Evolutionary conservation across 2,113 vertebrate genomes (phyloP).

Genomic region (Chaetura pelagica): DNA sequence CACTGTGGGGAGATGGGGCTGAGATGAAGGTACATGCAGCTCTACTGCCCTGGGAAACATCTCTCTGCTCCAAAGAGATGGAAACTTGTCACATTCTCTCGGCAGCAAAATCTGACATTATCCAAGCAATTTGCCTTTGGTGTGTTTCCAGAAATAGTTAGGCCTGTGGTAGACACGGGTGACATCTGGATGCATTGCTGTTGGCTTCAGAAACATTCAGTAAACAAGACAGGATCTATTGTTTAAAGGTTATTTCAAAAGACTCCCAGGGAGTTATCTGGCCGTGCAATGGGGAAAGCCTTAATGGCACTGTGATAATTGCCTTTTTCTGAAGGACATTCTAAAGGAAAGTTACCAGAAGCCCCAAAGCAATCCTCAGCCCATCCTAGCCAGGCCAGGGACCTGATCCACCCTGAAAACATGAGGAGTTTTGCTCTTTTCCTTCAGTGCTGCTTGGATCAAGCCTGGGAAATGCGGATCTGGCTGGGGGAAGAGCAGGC

Average conservation of each 20-base stretch:
- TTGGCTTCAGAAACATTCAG: constrained; percentile 13
- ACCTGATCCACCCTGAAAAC: background rate
- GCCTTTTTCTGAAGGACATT: background rate
- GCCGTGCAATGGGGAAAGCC: background rate
- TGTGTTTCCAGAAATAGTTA: constrained; percentile 65
- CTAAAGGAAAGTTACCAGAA: background rate
- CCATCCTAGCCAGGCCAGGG: fast-evolving
- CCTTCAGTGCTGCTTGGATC: background rate
- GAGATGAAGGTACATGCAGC: background rate
- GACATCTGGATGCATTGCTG: constrained; percentile 60
- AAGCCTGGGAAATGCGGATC: fast-evolving
- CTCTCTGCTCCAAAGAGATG: background rate
- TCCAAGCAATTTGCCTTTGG: constrained; percentile 48
- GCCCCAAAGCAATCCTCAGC: background rate
- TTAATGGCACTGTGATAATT: constrained; percentile 43
- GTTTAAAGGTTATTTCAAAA: constrained; percentile 60
- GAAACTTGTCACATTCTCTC: constrained; percentile 44
- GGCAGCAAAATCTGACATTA: constrained; percentile 33
- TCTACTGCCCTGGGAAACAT: background rate
- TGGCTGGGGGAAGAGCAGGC: background rate
- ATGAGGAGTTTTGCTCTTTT: background rate
- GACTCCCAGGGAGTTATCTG: background rate
- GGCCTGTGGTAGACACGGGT: constrained; percentile 5
- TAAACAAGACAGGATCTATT: constrained; percentile 51
- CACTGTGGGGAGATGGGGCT: background rate